Evolutionary conservation across 2,797 vertebrate species (phyloP), one percentile per base, ranked within the genome.

Genomic region (Clarias fuscus): DNA sequence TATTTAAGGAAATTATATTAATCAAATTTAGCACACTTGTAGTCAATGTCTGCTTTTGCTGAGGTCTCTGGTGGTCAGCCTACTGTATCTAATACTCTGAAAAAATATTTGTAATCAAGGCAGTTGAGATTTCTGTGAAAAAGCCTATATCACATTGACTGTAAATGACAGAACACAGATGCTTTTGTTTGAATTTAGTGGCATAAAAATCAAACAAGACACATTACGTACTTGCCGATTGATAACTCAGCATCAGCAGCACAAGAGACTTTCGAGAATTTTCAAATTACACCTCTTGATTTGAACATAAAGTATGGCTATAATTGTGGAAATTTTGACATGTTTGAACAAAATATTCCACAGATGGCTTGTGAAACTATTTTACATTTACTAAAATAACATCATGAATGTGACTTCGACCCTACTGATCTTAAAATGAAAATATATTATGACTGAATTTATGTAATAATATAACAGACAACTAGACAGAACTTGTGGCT

Each of bases 181-280:
- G 48, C 11, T 11, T 5, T 72, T 43, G 70, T 22, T 40, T 48
- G 5, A 48, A 73, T 24, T 73, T 73, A 73, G 40, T 73, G 71
- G 71, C 71, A 73, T 48, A 43, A 48, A 73, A 48, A 73, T 73
- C 71, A 48, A 73, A 73, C 37, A 48, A 43, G 70, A 48, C 37
- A 10, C 10, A 72, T 72, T 24, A 72, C 43, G 22, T 73, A 43
- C 22, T 48, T 73, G 22, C 22, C 11, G 13, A 24, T n/a, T 73
- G 71, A 48, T 73, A 24, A 73, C 22, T 48, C 40, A 40, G 37
- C 71, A 73, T 73, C 22, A 48, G 71, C 40, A n/a, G 20, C 11
- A 43, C 10, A 7, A 72, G 37, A 24, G 2, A 24, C 20, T 13
- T 13, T 43, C n/a, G 11, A 48, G 37, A 24, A 73, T 73, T 48